Evolutionary conservation across 2,113 vertebrate species (phyloP).

Genomic region (Scytalopus superciliaris): DNA sequence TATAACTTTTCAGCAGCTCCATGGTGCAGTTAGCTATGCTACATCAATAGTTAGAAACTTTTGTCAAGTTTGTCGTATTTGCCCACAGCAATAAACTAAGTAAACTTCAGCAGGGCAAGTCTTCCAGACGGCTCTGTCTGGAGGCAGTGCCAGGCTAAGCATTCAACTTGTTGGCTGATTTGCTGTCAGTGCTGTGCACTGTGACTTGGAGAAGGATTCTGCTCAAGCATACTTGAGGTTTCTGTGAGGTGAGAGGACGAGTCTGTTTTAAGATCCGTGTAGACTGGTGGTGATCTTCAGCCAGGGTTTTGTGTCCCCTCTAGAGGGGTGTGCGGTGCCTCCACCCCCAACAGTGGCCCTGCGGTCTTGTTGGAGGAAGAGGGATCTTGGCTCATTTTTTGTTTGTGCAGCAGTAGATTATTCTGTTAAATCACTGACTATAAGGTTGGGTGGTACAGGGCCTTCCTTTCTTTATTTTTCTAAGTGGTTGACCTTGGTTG

Average conservation of each 20-base stretch:
- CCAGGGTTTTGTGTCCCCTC: neutral
- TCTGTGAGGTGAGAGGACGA: neutral
- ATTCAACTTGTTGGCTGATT: neutral
- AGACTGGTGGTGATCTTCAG: neutral
- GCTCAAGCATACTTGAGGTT: neutral
- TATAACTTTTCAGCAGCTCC: neutral
- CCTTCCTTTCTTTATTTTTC: neutral
- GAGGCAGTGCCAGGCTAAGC: neutral
- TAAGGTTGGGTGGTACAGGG: neutral
- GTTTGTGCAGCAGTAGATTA: neutral
- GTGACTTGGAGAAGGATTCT: neutral
- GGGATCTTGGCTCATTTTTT: neutral
- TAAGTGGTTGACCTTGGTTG: neutral
- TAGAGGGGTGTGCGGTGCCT: accelerated
- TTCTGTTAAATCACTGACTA: neutral
- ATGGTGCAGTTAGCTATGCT: neutral
- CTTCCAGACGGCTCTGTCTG: accelerated
- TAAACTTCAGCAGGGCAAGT: neutral
- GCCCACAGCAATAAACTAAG: neutral
- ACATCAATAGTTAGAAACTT: neutral
- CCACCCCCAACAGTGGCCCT: neutral
- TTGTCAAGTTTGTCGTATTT: neutral
- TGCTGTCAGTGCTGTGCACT: neutral
- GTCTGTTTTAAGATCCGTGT: neutral
- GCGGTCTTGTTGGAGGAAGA: neutral